These are phyloP conservation scores for Hylomyscus alleni DNA, from an alignment of 2,797 vertebrate species.

Conservation along the genomic window DNA sequence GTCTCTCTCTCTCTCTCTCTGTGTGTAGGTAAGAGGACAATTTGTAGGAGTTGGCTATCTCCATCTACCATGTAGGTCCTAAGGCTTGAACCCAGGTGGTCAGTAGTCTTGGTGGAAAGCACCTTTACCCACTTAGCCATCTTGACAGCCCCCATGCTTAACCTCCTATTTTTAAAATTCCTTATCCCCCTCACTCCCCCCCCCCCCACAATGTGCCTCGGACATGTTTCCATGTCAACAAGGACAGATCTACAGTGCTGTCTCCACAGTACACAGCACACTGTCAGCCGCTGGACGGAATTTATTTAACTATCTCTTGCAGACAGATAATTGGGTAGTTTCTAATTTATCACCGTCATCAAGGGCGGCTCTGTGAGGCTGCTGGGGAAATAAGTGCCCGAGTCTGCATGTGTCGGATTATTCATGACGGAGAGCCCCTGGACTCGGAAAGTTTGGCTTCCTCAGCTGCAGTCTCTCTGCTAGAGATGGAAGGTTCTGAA, in stretches of 20 bases:
- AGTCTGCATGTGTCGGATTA: slow-evolving; percentile 16
- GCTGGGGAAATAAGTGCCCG: slow-evolving; percentile 40
- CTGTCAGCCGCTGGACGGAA: slow-evolving; percentile 9
- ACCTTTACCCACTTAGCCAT: neutral
- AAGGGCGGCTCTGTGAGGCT: slow-evolving; percentile 19
- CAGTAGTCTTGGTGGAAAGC: neutral
- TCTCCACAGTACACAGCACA: neutral
- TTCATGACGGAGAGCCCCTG: neutral
- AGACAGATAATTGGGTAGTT: slow-evolving; percentile 60
- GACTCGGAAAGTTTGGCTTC: neutral
- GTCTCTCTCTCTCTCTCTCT: too few relatives aligned
- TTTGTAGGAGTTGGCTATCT: too few relatives aligned
- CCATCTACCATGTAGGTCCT: too few relatives aligned
- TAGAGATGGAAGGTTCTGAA: slow-evolving; percentile 40
- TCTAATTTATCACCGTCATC: slow-evolving; percentile 63
- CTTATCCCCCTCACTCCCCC: neutral
- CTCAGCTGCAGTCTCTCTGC: neutral
- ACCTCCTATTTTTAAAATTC: slow-evolving; percentile 27
- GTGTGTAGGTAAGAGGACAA: neutral
- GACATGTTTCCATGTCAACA: slow-evolving; percentile 75
- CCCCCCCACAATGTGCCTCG: neutral
- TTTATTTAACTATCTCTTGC: slow-evolving; percentile 61
- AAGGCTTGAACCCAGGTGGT: neutral
- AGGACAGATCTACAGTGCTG: neutral
- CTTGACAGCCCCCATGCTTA: neutral